Evolutionary conservation across 2,797 vertebrate species (phyloP), one percentile per base, ranked within the genome.

Genomic region (Corythornis leucogaster): DNA sequence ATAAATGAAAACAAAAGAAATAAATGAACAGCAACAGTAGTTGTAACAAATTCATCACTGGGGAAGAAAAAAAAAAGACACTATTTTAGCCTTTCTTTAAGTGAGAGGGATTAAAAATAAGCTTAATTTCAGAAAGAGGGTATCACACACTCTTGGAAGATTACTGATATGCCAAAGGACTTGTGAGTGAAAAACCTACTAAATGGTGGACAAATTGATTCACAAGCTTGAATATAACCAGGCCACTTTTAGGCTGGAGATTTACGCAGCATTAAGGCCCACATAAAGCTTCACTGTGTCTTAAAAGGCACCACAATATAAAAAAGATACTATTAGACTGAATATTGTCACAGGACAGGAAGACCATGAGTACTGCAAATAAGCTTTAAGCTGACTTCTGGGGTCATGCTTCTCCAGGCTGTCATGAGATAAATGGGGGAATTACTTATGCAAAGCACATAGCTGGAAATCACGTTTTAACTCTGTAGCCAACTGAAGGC

Each of bases 381-480:
- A 71, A 81, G 9, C 58, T 81, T 70, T 48, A 82, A 90, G 8
- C 18, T 46, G 67, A 22, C 16, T 71, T 66, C 53, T 64, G 51
- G 10, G 42, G n/a, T 74, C 64, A 46, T 62, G 63, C 24, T 82
- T 70, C 35, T 77, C 48, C 75, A 82, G 40, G 45, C 15, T 83
- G 61, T 77, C 2, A 3, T 1, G 11, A 46, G 16, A 87, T 74
- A 74, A 86, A 87, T 79, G 58, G 28, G n/a, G 10, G 26, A 86
- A 68, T 89, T 70, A 64, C 50, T 80, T 81, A 31, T 13, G 74
- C 80, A 88, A 90, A 90, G 50, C 54, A 46, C 31, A 64, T 54
- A 77, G 50, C 50, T 90, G 66, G 87, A 90, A 92, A 76, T 90
- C 24, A 64, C 35, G 10, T 80, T 89, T 89, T 68, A 54, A 58